Base-by-base conservation (phyloP, 2,797 vertebrate genomes). In the Sparidentex hasta region DNA sequence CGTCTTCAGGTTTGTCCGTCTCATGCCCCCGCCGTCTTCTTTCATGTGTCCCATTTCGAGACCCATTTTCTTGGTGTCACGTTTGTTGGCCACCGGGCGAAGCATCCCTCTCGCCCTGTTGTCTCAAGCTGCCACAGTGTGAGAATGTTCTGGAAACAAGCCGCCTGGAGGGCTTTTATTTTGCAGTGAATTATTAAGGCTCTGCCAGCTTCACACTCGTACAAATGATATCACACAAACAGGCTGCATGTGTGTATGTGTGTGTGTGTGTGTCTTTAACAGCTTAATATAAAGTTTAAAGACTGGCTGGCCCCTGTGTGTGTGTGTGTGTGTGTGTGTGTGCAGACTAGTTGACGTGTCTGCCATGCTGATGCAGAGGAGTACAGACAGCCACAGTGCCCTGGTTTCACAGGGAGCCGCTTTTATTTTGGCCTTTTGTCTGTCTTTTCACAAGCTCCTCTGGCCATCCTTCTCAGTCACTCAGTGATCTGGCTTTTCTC, bases 101-200 rank as follows among this genome's bases (percentile, higher is more conserved):
- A 82, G 80, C 84, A 81, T 90, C 90, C 27, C 23, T 70, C 1
- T 81, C 57, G 29, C 29, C 55, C 68, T 23, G 62, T 66, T 18
- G 69, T 81, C 75, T 83, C 29, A 33, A 65, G 74, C 75, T 71
- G 80, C 77, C 69, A 12, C 74, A 73, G 48, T 67, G 75, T 38
- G 81, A 81, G 92, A 94, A 93, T 83, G 80, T 93, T 95, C 93
- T 93, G 82, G 92, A 90, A 92, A 85, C 82, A 76, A 75, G 7
- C 62, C 68, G 85, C 84, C 82, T 65, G 58, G 2, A 65, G 81
- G 85, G 80, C 41, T 82, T 43, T 80, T 75, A 73, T 80, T 82
- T 57, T 25, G 57, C 5, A 18, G 11, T 83, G 48, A 90, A 90
- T 91, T 50, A 91, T 89, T 92, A 25, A 88, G 54, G 21, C 52